Evolutionary conservation across 2,113 vertebrate species (phyloP), one percentile per base, ranked within the genome.

Genomic region (Pangasianodon gigas): DNA sequence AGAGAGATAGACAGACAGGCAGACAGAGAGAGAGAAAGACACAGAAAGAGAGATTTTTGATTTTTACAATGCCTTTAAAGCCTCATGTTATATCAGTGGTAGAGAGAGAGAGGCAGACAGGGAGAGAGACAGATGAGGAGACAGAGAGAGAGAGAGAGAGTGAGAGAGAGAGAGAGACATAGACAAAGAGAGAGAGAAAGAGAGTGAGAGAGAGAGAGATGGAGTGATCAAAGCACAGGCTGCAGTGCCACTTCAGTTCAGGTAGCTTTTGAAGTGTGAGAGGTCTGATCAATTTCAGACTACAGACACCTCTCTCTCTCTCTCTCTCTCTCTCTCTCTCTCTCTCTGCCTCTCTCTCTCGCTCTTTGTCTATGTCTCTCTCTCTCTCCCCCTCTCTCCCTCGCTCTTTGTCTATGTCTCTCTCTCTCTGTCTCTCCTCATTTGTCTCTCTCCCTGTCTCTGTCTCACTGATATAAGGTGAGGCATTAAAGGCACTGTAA

Each of bases 231-330:
- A 71, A 74, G 88, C 71, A 48, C 71, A 60, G 46, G 74, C 19
- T 92, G 92, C 89, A 86, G 46, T 21, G 90, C 92, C 88, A 90
- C 92, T 90, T 87, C 87, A 93, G 91, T 91, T 92, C 91, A 93
- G 92, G 91, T 90, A 90, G 85, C 92, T 95, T 91, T 95, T 95
- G 94, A 95, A 94, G 95, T 93, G 84, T 58, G 81, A 94, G 92
- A 90, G 90, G 90, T 87, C 91, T 92, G 89, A 90, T 69, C 91
- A 91, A 83, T 89, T 58, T 93, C 90, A 90, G 90, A 11, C 84
- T 54, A 88, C 65, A 65, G 24, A 84, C 88, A 32, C 93, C 71
- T 92, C 80, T 90, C 46, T 10, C 71, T 44, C 46, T 91, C 79
- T 90, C 69, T 46, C 21, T 87, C 24, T 67, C 60, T 51, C 19